Conservation (phyloP, 2,888 invertebrate species). For the Stictocephala bisonia region DNA sequence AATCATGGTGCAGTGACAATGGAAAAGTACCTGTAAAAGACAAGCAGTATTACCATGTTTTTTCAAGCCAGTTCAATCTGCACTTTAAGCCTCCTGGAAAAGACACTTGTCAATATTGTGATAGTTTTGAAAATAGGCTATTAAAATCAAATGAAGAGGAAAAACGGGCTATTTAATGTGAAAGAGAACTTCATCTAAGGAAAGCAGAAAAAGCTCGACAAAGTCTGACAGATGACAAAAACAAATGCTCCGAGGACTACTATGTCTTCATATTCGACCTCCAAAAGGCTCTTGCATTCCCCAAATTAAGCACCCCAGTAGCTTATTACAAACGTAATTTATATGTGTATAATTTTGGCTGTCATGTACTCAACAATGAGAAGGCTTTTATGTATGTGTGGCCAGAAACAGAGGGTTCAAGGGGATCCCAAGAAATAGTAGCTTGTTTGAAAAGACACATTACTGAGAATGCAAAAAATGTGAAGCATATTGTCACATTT, state of each 20-base stretch:
- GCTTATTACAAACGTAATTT: conserved; percentile 60
- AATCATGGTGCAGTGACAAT: background rate
- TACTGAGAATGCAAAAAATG: background rate
- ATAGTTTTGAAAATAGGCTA: background rate
- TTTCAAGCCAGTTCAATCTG: conserved; percentile 33
- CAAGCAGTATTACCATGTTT: conserved; percentile 24
- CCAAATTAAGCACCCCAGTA: conserved; percentile 32
- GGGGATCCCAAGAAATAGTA: conserved; percentile 41
- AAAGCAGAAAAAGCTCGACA: conserved; percentile 35
- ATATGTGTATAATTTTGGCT: conserved; percentile 58
- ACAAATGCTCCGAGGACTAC: conserved; percentile 2
- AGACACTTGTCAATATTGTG: conserved; percentile 9
- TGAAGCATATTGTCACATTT: conserved; percentile 27
- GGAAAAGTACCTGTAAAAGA: background rate
- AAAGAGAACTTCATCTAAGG: conserved; percentile 40
- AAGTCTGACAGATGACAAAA: conserved; percentile 22
- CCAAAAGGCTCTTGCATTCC: conserved; percentile 44
- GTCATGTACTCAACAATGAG: conserved; percentile 58
- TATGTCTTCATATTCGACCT: conserved; percentile 45
- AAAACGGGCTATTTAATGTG: background rate
- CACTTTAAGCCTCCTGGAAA: conserved; percentile 30
- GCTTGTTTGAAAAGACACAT: conserved; percentile 38
- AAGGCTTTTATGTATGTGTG: conserved; percentile 59
- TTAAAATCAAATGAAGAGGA: conserved; percentile 9
- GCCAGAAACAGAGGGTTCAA: conserved; percentile 57